A percentile compares a stretch with the other conserved stretches of the same genome.
These are phyloP conservation scores for Natator depressus DNA, from an alignment of 2,113 vertebrate genomes.

Conservation along the genomic window DNA sequence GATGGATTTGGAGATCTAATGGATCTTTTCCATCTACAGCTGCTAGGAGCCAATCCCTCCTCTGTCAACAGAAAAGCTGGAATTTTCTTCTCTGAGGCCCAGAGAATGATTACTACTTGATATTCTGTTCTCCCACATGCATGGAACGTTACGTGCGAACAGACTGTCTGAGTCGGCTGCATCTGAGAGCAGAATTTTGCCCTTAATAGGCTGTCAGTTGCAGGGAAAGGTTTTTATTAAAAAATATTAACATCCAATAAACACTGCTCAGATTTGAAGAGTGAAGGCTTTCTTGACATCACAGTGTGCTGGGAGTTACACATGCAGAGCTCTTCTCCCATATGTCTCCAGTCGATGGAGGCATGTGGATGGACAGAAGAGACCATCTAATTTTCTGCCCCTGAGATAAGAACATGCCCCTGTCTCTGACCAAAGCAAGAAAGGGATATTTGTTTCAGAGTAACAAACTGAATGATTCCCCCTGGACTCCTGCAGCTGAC, in stretches of 20 bases:
- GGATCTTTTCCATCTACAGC: not conserved
- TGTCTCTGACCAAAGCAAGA: not conserved
- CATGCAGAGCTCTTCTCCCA: not conserved
- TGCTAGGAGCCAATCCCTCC: not conserved
- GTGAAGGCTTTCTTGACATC: not conserved
- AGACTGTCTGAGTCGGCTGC: not conserved
- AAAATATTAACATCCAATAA: not conserved
- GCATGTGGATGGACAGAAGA: not conserved
- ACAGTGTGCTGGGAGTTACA: not conserved
- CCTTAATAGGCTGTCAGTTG: not conserved
- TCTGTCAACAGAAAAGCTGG: not conserved
- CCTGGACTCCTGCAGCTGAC: not conserved
- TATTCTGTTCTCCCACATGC: not conserved
- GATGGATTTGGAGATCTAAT: not conserved
- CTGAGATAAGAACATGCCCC: not conserved
- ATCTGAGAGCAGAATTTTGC: not conserved
- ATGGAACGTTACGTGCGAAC: not conserved
- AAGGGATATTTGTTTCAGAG: not conserved
- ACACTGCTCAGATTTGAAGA: not conserved
- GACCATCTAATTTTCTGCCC: not conserved
- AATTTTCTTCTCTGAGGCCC: not conserved
- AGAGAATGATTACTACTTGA: not conserved
- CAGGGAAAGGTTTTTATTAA: not conserved
- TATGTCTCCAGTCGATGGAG: not conserved
- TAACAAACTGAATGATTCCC: not conserved